Evolutionary conservation across 2,797 vertebrate genomes (phyloP), one percentile per base, ranked within the genome.

Genomic region (Microtus agrestis): DNA sequence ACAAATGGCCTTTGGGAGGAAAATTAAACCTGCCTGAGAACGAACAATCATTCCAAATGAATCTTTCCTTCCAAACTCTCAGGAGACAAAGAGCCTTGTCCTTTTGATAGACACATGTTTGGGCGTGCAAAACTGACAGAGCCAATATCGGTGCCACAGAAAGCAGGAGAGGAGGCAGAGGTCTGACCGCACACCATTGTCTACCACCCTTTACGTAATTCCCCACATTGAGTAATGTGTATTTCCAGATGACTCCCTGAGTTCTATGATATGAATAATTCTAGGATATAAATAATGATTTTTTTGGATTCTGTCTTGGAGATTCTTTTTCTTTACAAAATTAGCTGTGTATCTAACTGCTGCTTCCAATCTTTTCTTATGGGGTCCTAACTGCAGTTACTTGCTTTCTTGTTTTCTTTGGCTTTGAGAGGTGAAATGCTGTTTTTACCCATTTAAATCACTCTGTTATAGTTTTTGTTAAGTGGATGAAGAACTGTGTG

Each of bases 391-490:
- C 23, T 94, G 21, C 54, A 92, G 25, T 63, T 78, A 54, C 79
- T 94, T 89, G 13, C 25, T 90, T 40, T 87, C 79, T 94, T 89
- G 13, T 21, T 90, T 40, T 87, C 0, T 37, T 89, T 34, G 71
- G 6, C 85, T 91, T 91, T 25, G 27, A 82, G 11, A 17, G 15
- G 37, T 74, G 15, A 85, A 21, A 73, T 40, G 2, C 19, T 21
- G 37, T 77, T 48, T 63, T 43, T 56, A 27, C 5, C n/a, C 2
- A 11, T 48, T 85, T 79, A 77, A 77, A 69, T 0, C 11, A 8
- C 3, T 78, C 65, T 87, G 27, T 9, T 92, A 15, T 79, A 43
- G 29, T 43, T 92, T 82, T 51, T 93, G 0, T 78, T 71, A 93
- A 31, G 73, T 77, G 37, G 9, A 40, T 79, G 23, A 90, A 95